These are phyloP conservation scores for Hydrotaea cyrtoneurina DNA, from an alignment of 2,888 invertebrate genomes.

Conservation along the genomic window DNA sequence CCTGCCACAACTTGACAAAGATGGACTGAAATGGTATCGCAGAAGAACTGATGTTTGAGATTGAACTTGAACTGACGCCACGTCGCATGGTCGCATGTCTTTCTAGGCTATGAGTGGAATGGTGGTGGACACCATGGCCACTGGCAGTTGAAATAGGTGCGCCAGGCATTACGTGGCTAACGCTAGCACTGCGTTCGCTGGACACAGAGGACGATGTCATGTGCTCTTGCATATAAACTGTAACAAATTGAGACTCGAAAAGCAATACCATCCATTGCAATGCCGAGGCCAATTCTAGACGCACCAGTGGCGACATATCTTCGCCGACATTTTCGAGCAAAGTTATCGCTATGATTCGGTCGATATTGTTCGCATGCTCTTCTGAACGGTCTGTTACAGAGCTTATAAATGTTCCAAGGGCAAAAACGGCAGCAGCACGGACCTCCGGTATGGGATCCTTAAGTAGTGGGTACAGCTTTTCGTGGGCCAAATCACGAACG, in stretches of 20 bases:
- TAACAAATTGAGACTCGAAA: slow-evolving; percentile 93
- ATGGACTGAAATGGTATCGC: slow-evolving; percentile 83
- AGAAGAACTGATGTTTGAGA: slow-evolving; percentile 82
- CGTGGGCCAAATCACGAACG: slow-evolving; percentile 97
- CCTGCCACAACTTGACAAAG: slow-evolving; percentile 94
- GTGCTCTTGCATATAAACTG: slow-evolving; percentile 86
- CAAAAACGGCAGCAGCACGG: slow-evolving; percentile 95
- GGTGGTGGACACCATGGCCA: slow-evolving; percentile 45
- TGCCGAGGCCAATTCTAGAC: slow-evolving; percentile 93
- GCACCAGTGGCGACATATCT: slow-evolving; percentile 94
- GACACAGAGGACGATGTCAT: slow-evolving; percentile 71
- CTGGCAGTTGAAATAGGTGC: slow-evolving; percentile 41
- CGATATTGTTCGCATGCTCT: slow-evolving; percentile 96
- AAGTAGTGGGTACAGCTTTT: slow-evolving; percentile 92
- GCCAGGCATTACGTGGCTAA: slow-evolving; percentile 71
- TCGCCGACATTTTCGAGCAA: slow-evolving; percentile 88
- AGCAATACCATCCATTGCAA: slow-evolving; percentile 92
- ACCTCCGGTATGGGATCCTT: slow-evolving; percentile 94
- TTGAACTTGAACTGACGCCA: slow-evolving; percentile 87
- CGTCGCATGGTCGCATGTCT: slow-evolving; percentile 82
- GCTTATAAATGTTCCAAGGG: slow-evolving; percentile 95
- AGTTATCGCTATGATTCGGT: slow-evolving; percentile 94
- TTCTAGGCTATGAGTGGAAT: slow-evolving; percentile 80
- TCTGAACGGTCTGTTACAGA: slow-evolving; percentile 91
- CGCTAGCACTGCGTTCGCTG: slow-evolving; percentile 74